Evolutionary conservation across 2,797 vertebrate species (phyloP).

Genomic region (Poecilia wingei): DNA sequence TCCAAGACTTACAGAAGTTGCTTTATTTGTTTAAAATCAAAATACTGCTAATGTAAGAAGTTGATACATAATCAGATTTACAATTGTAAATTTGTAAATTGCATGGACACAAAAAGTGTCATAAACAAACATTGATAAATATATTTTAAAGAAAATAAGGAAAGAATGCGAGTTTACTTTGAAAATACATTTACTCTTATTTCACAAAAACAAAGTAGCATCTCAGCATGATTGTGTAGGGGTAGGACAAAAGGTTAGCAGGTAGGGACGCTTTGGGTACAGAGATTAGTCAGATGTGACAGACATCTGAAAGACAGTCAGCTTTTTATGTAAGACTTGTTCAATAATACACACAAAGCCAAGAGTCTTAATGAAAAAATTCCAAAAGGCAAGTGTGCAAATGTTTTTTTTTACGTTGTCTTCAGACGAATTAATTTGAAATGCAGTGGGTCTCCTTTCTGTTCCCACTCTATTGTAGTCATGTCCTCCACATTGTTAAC

Average conservation of each 20-base stretch:
- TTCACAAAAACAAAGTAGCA: neutral
- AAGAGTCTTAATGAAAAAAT: neutral
- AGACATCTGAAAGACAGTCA: neutral
- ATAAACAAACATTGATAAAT: neutral
- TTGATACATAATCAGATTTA: neutral
- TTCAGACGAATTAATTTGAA: neutral
- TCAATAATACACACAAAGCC: neutral
- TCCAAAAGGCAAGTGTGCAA: neutral
- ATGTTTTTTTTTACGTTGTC: neutral
- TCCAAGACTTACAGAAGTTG: neutral
- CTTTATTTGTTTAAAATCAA: neutral
- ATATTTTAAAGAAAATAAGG: neutral
- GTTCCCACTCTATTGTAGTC: neutral
- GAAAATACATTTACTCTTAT: neutral
- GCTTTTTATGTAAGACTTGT: neutral
- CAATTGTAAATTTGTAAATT: neutral
- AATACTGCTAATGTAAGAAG: neutral
- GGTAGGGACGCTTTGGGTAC: neutral
- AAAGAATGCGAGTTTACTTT: neutral
- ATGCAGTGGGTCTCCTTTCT: neutral
- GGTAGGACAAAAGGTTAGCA: neutral
- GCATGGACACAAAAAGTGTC: neutral
- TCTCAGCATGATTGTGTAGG: neutral
- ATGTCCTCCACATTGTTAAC: neutral
- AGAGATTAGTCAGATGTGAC: neutral